Conservation (phyloP, 2,888 invertebrate genomes). For the Lasioglossum oenotherae region DNA sequence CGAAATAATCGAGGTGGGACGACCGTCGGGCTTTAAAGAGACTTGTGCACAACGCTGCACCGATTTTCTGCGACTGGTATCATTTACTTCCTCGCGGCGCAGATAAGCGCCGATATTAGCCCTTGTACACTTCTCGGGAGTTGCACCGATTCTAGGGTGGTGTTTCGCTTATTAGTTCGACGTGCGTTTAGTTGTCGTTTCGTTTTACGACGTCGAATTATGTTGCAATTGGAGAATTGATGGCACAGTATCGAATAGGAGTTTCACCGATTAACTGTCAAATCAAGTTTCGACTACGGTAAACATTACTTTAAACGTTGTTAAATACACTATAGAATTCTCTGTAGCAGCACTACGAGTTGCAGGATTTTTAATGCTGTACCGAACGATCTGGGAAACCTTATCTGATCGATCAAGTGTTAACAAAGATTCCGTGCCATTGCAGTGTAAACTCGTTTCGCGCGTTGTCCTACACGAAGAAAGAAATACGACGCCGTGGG, state of each 20-base stretch:
- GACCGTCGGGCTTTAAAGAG: not conserved
- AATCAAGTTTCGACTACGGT: too few relatives aligned
- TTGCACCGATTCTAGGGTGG: not conserved
- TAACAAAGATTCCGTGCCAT: too few relatives aligned
- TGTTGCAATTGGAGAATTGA: too few relatives aligned
- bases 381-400: too few relatives aligned
- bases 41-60: not conserved
- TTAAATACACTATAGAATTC: too few relatives aligned
- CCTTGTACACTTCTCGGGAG: not conserved
- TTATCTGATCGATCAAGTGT: too few relatives aligned
- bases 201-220: not conserved
- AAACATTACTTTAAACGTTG: too few relatives aligned
- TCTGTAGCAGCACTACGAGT: too few relatives aligned
- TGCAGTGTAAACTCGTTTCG: too few relatives aligned
- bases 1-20: not conserved
- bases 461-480: not conserved
- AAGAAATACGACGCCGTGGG: not conserved
- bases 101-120: not conserved
- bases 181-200: not conserved
- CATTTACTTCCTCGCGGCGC: not conserved
- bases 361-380: too few relatives aligned
- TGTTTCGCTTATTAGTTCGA: not conserved
- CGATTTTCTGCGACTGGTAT: not conserved
- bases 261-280: too few relatives aligned
- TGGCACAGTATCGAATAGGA: not conserved